Percentiles rank a stretch among this genome's conserved stretches.
Conservation (phyloP, 2,113 vertebrate genomes). For the Tonatia bakeri region DNA sequence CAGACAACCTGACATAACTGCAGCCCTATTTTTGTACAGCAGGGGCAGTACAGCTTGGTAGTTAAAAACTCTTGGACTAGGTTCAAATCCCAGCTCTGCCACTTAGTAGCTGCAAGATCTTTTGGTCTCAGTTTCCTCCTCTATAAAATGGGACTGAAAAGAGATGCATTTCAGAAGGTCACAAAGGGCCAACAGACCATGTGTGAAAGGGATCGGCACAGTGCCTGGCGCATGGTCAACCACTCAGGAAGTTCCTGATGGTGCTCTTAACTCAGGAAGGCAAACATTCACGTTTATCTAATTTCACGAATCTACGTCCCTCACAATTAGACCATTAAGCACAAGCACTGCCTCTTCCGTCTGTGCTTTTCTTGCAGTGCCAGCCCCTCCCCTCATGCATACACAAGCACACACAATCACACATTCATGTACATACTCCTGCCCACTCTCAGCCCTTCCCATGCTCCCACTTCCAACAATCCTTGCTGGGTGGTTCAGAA, state of each 20-base stretch:
- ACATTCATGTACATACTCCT: too few relatives aligned
- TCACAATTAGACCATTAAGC: not conserved
- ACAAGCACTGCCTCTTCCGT: not conserved
- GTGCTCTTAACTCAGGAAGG: not conserved
- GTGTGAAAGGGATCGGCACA: accelerated
- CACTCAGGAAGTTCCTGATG: not conserved
- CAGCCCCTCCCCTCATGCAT: not conserved
- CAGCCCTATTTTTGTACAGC: not conserved
- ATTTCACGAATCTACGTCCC: not conserved
- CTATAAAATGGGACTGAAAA: not conserved
- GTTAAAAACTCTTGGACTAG: not conserved
- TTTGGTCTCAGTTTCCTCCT: not conserved
- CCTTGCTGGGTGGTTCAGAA: not conserved
- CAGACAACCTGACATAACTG: not conserved
- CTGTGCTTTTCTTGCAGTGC: not conserved
- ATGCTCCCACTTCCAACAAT: accelerated
- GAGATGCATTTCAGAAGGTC: accelerated
- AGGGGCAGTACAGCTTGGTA: not conserved
- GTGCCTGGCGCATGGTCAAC: not conserved
- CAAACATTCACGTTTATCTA: not conserved
- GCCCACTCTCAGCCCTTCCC: not conserved
- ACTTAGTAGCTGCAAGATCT: accelerated
- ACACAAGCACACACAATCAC: too few relatives aligned
- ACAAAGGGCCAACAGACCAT: accelerated
- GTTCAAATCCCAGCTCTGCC: not conserved